Percentiles rank a stretch among this genome's conserved stretches.
These are phyloP conservation scores for Brienomyrus brachyistius DNA, from an alignment of 2,113 vertebrate species.

Conservation along the genomic window DNA sequence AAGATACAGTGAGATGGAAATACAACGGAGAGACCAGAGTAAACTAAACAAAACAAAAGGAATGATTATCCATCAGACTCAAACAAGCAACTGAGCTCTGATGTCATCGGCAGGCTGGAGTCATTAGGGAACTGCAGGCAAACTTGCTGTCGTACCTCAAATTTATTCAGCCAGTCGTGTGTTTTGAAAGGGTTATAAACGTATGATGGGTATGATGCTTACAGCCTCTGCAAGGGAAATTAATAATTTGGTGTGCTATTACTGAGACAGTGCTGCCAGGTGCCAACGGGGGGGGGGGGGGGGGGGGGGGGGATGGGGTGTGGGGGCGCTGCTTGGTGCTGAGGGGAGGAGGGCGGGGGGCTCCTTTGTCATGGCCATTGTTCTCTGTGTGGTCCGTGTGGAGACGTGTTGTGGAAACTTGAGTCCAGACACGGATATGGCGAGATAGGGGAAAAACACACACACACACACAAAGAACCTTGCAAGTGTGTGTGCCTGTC, in stretches of 20 bases:
- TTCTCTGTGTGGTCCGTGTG: neutral
- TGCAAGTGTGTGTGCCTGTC: neutral
- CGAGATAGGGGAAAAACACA: neutral
- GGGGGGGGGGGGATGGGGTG: too few species aligned
- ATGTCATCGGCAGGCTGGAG: neutral
- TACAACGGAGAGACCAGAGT: neutral
- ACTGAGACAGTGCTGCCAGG: neutral
- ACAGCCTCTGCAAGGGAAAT: conserved; percentile 19
- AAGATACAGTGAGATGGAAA: neutral
- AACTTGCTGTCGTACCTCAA: neutral
- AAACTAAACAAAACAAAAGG: neutral
- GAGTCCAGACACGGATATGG: neutral
- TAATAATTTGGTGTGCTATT: conserved; percentile 15
- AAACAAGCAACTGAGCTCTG: neutral
- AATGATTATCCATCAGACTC: neutral
- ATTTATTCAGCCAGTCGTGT: neutral
- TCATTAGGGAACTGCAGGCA: neutral
- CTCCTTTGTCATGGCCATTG: neutral
- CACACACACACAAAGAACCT: neutral
- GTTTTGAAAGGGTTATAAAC: neutral
- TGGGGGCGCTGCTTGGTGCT: conserved; percentile 17
- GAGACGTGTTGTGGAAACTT: neutral
- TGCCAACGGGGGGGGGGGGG: neutral
- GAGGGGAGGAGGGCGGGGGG: neutral
- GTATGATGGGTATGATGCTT: neutral